phyloP scores from a whole-genome alignment of 1,140 invertebrate genomes.

The Temnothorax curvispinosus region DNA sequence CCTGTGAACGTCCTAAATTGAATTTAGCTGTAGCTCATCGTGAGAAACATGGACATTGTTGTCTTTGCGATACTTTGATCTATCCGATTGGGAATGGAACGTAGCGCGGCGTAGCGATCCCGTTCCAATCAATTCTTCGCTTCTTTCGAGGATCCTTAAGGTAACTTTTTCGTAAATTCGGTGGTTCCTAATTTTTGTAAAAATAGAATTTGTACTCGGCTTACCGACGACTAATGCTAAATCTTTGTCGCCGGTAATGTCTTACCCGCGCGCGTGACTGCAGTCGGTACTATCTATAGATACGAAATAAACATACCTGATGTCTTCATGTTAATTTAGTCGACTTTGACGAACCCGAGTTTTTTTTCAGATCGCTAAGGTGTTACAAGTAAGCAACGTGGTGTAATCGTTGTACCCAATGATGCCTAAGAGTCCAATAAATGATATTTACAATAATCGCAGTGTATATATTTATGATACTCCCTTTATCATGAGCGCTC shows the following conservation, averaged over 20 bases:
- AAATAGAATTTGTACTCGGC: conserved; percentile 54
- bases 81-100: conserved; percentile 13
- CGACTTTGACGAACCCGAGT: conserved; percentile 44
- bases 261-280: conserved; percentile 50
- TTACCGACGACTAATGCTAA: conserved; percentile 49
- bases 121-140: conserved; percentile 58
- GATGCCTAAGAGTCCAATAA: conserved; percentile 77
- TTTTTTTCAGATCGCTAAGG: conserved; percentile 71
- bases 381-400: conserved; percentile 77
- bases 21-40: conserved; percentile 39
- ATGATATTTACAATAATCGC: conserved; percentile 74
- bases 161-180: conserved; percentile 54
- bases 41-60: conserved; percentile 33
- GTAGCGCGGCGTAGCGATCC: conserved; percentile 31
- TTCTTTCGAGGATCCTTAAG: conserved; percentile 63
- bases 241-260: conserved; percentile 10
- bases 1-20: conserved; percentile 51
- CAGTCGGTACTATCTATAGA: conserved; percentile 63
- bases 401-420: conserved; percentile 76
- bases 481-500: no score
- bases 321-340: conserved; percentile 50
- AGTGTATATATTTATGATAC: background rate
- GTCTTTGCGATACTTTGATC: conserved; percentile 48
- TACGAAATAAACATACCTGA: conserved; percentile 64
- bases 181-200: conserved; percentile 74